phyloP scores from a whole-genome alignment of 2,797 vertebrate genomes.

The Pyrocephalus nanus region DNA sequence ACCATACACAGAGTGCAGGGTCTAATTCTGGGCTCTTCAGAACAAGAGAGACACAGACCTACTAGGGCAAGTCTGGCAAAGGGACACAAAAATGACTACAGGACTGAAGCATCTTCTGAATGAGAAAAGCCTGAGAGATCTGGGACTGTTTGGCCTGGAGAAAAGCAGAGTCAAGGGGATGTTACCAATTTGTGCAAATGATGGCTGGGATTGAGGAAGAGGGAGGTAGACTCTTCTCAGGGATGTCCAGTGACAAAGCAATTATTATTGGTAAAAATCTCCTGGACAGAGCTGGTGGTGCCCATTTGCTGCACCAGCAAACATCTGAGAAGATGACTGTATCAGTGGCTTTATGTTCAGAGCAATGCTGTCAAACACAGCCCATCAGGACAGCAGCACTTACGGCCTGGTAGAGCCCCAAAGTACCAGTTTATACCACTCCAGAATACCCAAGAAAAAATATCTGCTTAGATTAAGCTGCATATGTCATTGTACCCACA shows the following conservation, averaged over 20 bases:
- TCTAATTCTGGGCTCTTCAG: neutral
- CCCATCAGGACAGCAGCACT: neutral
- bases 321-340: neutral
- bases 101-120: neutral
- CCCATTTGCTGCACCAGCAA: neutral
- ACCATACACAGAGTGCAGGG: neutral
- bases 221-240: neutral
- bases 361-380: neutral
- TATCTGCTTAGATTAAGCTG: neutral
- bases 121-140: neutral
- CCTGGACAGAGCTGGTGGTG: neutral
- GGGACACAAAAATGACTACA: neutral
- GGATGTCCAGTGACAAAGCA: neutral
- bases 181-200: neutral
- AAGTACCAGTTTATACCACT: neutral
- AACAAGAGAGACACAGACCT: neutral
- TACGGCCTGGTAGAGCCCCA: accelerated
- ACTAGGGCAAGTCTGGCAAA: neutral
- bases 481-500: neutral
- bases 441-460: neutral
- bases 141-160: neutral
- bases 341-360: neutral
- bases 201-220: neutral
- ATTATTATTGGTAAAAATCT: neutral
- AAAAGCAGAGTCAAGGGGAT: neutral